phyloP scores from a whole-genome alignment of 2,888 invertebrate genomes.

The Aplocera efformata region DNA sequence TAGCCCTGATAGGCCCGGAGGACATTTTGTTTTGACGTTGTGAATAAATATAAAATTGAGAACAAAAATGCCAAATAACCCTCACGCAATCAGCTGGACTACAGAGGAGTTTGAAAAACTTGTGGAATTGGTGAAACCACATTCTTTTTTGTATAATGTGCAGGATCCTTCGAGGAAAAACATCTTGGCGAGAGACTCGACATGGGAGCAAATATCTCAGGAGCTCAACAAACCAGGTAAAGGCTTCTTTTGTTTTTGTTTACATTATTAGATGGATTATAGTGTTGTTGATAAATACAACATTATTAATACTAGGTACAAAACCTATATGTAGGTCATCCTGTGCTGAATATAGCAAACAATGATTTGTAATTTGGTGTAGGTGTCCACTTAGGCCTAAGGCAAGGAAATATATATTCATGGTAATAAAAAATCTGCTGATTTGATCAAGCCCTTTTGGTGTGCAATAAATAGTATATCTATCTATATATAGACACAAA shows the following conservation, averaged over 20 bases:
- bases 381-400: too few species aligned
- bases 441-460: too few species aligned
- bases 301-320: not conserved
- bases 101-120: slow-evolving; percentile 65
- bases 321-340: too few species aligned
- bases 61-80: slow-evolving; percentile 56
- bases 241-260: slow-evolving; percentile 4
- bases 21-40: slow-evolving; percentile 68
- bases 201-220: slow-evolving; percentile 70
- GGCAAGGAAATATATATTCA: too few species aligned
- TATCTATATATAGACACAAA: too few species aligned
- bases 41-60: slow-evolving; percentile 34
- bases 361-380: too few species aligned
- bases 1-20: slow-evolving; percentile 63
- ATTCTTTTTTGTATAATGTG: slow-evolving; percentile 59
- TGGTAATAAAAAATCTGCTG: too few species aligned
- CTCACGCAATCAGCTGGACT: slow-evolving; percentile 66
- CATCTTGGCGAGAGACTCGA: slow-evolving; percentile 61
- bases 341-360: too few species aligned
- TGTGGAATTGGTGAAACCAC: slow-evolving; percentile 64
- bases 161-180: slow-evolving; percentile 66
- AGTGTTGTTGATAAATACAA: not conserved
- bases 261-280: slow-evolving; percentile 1
- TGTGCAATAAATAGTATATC: too few species aligned
- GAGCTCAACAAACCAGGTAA: slow-evolving; percentile 64